These are phyloP conservation scores for Megaleporinus macrocephalus DNA, from an alignment of 2,113 vertebrate genomes.

Conservation along the genomic window DNA sequence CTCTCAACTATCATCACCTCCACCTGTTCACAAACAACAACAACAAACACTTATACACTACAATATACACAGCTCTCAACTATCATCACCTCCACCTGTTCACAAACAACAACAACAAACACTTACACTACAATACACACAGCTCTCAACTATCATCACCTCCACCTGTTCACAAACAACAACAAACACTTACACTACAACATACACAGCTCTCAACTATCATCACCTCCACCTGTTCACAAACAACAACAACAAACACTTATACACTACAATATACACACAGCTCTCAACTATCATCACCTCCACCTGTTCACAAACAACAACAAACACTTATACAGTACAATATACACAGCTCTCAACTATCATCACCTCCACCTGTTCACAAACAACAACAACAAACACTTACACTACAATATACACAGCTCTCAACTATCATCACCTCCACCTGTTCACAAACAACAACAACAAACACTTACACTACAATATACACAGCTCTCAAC, in stretches of 20 bases:
- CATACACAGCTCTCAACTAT: too few species aligned
- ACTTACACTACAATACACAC: too few species aligned
- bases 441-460: constrained; percentile 74
- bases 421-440: constrained; percentile 53
- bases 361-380: constrained; percentile 77
- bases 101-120: background rate
- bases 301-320: constrained; percentile 77
- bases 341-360: too few species aligned
- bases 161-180: constrained; percentile 74
- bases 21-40: constrained; percentile 71
- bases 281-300: background rate
- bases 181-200: too few species aligned
- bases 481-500: too few species aligned
- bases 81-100: constrained; percentile 77
- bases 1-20: constrained; percentile 61
- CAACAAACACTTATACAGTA: too few species aligned
- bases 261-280: too few species aligned
- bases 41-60: too few species aligned
- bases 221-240: constrained; percentile 77
- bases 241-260: background rate
- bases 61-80: too few species aligned
- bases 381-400: background rate
- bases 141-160: constrained; percentile 53
- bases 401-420: too few species aligned
- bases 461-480: too few species aligned